Percentiles rank a stretch among this genome's conserved stretches.
Conservation (phyloP, 2,888 invertebrate genomes). For the Chymomyza amoena region DNA sequence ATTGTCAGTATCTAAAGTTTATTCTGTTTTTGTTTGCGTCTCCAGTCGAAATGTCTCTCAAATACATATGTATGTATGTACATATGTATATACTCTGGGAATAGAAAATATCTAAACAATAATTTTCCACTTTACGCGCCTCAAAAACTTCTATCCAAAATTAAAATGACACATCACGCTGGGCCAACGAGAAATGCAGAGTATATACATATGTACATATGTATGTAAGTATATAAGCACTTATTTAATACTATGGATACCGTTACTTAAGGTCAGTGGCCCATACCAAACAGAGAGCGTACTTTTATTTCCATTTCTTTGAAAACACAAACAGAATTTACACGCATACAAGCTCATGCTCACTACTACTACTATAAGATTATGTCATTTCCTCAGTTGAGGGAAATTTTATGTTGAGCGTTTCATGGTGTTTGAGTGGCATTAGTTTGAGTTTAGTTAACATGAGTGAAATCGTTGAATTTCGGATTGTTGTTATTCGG, state of each 20-base stretch:
- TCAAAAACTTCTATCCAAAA: no score
- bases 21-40: no score
- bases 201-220: no score
- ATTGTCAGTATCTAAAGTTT: no score
- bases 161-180: conserved; percentile 5
- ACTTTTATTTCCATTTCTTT: conserved; percentile 40
- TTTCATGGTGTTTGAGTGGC: conserved; percentile 47
- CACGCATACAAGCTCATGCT: conserved; percentile 9
- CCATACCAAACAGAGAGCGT: conserved; percentile 44
- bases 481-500: no score
- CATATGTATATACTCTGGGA: no score
- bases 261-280: conserved; percentile 72
- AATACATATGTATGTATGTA: no score
- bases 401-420: conserved; percentile 46
- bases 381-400: neutral
- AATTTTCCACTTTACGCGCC: no score
- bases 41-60: no score
- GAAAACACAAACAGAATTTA: conserved; percentile 12
- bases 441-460: conserved; percentile 29
- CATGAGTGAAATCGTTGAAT: no score
- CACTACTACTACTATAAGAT: conserved; percentile 9
- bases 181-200: conserved; percentile 25
- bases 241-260: conserved; percentile 74
- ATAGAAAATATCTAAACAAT: no score
- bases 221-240: conserved; percentile 39